A percentile compares a stretch with the other conserved stretches of the same genome.
Evolutionary conservation across 1,140 invertebrate genomes (phyloP).

Genomic region (Myzus persicae): DNA sequence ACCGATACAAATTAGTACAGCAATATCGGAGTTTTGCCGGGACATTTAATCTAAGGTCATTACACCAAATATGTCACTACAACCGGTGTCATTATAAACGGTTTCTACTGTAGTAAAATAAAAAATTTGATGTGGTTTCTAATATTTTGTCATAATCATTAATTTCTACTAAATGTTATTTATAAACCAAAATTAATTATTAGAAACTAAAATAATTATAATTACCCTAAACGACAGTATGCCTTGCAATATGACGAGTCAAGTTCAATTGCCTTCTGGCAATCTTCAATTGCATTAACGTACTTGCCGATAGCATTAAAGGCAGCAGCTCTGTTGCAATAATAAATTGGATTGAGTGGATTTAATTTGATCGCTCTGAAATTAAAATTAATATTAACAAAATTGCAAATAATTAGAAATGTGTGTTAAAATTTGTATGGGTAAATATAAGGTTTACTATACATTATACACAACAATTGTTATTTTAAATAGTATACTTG

Average conservation of each 20-base stretch:
- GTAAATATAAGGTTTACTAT: not conserved
- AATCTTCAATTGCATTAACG: slow-evolving; percentile 49
- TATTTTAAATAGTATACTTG: not conserved
- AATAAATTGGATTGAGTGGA: slow-evolving; percentile 52
- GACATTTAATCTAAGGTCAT: too few relatives aligned
- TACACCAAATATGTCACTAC: too few relatives aligned
- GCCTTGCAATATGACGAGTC: slow-evolving; percentile 54
- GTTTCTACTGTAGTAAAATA: too few relatives aligned
- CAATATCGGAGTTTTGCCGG: too few relatives aligned
- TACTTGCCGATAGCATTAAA: slow-evolving; percentile 54
- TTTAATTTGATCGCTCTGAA: slow-evolving; percentile 51
- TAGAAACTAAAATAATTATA: not conserved
- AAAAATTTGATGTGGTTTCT: not conserved
- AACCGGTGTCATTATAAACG: too few relatives aligned
- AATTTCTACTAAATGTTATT: not conserved
- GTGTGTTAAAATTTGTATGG: not conserved
- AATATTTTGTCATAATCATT: not conserved
- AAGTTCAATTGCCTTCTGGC: slow-evolving; percentile 56
- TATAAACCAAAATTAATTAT: not conserved
- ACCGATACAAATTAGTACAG: too few relatives aligned
- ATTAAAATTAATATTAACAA: not conserved
- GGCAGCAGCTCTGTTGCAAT: slow-evolving; percentile 58
- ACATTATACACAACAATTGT: not conserved
- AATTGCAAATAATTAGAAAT: not conserved
- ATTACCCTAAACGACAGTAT: slow-evolving; percentile 56